Conservation (phyloP, 2,888 invertebrate genomes). For the Monoplex corrugatus region DNA sequence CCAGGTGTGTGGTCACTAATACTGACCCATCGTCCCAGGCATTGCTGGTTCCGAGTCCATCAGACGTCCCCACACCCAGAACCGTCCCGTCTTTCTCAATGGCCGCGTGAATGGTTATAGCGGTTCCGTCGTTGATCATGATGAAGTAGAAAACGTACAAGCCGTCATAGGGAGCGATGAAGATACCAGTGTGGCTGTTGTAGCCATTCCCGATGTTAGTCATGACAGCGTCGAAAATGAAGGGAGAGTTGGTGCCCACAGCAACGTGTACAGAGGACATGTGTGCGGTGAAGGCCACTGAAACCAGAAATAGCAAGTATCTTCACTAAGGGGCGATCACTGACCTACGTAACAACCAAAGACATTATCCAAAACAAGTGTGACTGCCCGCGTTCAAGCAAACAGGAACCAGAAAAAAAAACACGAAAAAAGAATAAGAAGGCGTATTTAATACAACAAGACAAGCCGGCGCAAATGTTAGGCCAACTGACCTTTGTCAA, state of each 20-base stretch:
- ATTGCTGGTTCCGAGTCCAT: not conserved
- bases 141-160: not conserved
- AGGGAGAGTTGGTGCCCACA: not conserved
- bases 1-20: not conserved
- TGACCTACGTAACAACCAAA: too few species aligned
- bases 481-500: too few species aligned
- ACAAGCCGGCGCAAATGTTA: too few species aligned
- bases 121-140: not conserved
- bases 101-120: not conserved
- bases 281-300: not conserved
- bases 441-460: too few species aligned
- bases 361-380: too few species aligned
- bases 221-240: constrained; percentile 13
- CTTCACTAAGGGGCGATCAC: too few species aligned
- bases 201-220: constrained; percentile 26
- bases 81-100: not conserved
- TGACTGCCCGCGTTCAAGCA: too few species aligned
- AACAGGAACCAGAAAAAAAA: too few species aligned
- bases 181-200: not conserved
- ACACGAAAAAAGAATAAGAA: too few species aligned
- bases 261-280: not conserved
- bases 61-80: not conserved
- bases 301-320: too few species aligned
- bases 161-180: not conserved
- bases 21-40: not conserved